Evolutionary conservation across 1,140 invertebrate species (phyloP), one percentile per base, ranked within the genome.

Genomic region (Lithobius niger): DNA sequence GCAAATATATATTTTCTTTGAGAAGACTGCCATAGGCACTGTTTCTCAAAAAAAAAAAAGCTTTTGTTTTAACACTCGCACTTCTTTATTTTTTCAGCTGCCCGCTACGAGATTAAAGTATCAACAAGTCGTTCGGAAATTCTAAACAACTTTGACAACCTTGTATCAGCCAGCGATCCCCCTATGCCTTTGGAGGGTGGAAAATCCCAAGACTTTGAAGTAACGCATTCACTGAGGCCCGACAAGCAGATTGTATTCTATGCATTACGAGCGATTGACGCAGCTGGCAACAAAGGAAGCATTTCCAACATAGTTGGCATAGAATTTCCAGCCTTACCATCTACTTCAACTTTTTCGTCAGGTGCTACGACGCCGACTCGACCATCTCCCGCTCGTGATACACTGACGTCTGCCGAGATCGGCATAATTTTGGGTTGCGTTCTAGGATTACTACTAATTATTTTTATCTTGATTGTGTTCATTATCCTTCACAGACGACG

Each of bases 291-390:
- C 36, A 63, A 65, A 6, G 73, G 74, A 1, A 72, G 73, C 2
- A 61, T 76, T 22, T 81, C 79, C 0, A 81, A 81, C 63, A 74
- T 75, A 62, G 75, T 76, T 3, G 61, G 71, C 18, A 66, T 77
- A 22, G 10, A 36, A n/a, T 45, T 10, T 45, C 6, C 6, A 6
- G 19, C 19, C 22, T 19, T 45, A 10, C 43, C 43, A 45, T 21
- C 43, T 6, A 45, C 43, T 15, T 10, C 19, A 36, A 36, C 31
- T 36, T n/a, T n/a, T n/a, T 10, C 6, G 6, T 10, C 6, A 6
- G 31, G 31, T 10, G 22, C 43, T 6, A 21, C 4, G 22, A 45
- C 43, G 6, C 43, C 43, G 6, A 19, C 4, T 4, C 16, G 6
- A 13, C 6, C 6, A 4, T 21, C 43, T 6, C 10, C 10, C 10